These are phyloP conservation scores for Ailuropoda melanoleuca DNA, from an alignment of 2,113 vertebrate species.

Conservation along the genomic window DNA sequence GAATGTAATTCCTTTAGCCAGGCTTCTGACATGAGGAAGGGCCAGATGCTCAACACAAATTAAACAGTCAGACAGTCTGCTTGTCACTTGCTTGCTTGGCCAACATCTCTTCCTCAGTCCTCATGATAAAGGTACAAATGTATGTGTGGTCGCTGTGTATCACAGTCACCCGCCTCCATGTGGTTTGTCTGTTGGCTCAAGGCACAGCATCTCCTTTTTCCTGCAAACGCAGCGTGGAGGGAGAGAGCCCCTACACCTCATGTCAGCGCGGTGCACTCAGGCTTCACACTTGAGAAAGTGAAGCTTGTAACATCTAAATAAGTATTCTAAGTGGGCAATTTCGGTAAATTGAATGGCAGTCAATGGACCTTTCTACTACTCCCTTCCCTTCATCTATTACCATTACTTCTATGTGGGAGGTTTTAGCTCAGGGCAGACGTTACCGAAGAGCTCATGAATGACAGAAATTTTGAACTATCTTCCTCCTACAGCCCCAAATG, in stretches of 20 bases:
- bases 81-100: neutral
- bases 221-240: neutral
- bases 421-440: constrained; percentile 42
- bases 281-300: constrained; percentile 38
- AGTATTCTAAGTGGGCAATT: constrained; percentile 68
- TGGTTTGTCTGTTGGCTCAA: neutral
- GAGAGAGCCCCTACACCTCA: neutral
- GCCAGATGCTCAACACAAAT: neutral
- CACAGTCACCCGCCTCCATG: neutral
- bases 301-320: constrained; percentile 50
- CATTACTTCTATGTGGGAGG: constrained; percentile 44
- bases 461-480: constrained; percentile 12
- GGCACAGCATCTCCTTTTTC: neutral
- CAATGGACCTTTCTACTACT: constrained; percentile 48
- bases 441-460: constrained; percentile 31
- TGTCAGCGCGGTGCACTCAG: neutral
- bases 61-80: neutral
- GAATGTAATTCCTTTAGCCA: neutral
- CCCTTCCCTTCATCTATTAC: constrained; percentile 43
- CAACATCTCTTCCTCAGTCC: neutral
- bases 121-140: neutral
- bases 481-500: neutral
- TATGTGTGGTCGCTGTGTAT: accelerated
- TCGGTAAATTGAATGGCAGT: constrained; percentile 59
- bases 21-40: neutral